phyloP scores from a whole-genome alignment of 2,113 vertebrate genomes.

The Brachirus orientalis region DNA sequence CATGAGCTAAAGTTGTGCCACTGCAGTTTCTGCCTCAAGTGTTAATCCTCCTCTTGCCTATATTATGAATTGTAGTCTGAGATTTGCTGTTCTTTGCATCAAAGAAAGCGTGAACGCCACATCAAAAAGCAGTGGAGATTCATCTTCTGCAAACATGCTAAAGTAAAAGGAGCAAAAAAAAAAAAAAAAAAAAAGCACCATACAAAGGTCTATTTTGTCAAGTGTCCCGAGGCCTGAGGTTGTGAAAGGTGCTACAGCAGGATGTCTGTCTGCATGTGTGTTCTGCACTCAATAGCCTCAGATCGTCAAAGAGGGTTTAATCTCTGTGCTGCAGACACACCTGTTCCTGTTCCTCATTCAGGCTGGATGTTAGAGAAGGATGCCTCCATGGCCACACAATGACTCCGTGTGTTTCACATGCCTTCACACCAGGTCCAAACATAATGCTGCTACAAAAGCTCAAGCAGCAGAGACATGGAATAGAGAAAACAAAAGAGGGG shows the following conservation, averaged over 20 bases:
- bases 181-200: constrained; percentile 32
- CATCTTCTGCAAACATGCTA: constrained; percentile 52
- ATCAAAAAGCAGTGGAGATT: constrained; percentile 54
- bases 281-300: constrained; percentile 46
- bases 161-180: constrained; percentile 11
- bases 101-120: constrained; percentile 47
- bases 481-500: not conserved
- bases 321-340: constrained; percentile 61
- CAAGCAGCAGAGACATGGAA: not conserved
- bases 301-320: constrained; percentile 52
- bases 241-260: constrained; percentile 54
- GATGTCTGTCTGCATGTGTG: constrained; percentile 48
- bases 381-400: too few species aligned
- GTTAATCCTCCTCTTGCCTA: constrained; percentile 44
- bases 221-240: constrained; percentile 42
- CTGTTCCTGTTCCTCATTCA: constrained; percentile 70
- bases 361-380: constrained; percentile 36
- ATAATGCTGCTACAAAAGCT: not conserved
- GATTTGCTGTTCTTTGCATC: constrained; percentile 32
- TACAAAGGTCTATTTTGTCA: constrained; percentile 57
- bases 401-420: too few species aligned
- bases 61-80: constrained; percentile 15
- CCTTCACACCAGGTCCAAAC: not conserved
- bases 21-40: constrained; percentile 27
- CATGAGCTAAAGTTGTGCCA: too few species aligned